phyloP scores from a whole-genome alignment of 1,140 invertebrate species.

The Rhynchophorus ferrugineus region DNA sequence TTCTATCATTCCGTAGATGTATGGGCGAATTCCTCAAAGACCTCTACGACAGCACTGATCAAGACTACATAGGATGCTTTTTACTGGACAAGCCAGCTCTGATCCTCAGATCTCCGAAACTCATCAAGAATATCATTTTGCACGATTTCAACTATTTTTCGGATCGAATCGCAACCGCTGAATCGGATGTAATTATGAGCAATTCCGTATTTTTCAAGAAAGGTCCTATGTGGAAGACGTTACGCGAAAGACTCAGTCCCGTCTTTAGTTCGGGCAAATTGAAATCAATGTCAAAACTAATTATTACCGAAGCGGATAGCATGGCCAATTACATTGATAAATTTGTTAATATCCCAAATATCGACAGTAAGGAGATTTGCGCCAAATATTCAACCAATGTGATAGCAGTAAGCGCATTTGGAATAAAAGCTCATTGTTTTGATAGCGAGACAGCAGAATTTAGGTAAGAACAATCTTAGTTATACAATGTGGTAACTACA shows the following conservation, averaged over 20 bases:
- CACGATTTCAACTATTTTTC: constrained; percentile 50
- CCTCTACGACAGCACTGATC: constrained; percentile 29
- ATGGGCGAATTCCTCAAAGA: constrained; percentile 25
- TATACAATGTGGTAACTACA: too few species aligned
- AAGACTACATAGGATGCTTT: constrained; percentile 37
- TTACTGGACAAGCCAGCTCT: constrained; percentile 32
- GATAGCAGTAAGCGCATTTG: constrained; percentile 41
- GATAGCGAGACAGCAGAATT: background rate
- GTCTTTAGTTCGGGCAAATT: constrained; percentile 49
- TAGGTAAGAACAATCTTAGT: background rate
- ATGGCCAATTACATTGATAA: constrained; percentile 24
- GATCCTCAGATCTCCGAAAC: constrained; percentile 44
- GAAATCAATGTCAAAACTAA: constrained; percentile 40
- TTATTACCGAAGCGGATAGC: constrained; percentile 26
- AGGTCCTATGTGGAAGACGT: constrained; percentile 43
- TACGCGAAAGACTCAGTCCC: constrained; percentile 45
- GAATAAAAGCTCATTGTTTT: background rate
- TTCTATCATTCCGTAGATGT: constrained; percentile 22
- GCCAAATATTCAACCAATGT: constrained; percentile 45
- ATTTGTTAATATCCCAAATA: background rate
- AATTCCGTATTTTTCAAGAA: constrained; percentile 34
- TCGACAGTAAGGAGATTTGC: constrained; percentile 32
- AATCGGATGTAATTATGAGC: constrained; percentile 31
- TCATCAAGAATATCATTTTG: constrained; percentile 47
- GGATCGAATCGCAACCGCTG: constrained; percentile 39